A percentile compares a stretch with the other conserved stretches of the same genome.
phyloP scores from a whole-genome alignment of 2,113 vertebrate species.

The Prinia subflava region DNA sequence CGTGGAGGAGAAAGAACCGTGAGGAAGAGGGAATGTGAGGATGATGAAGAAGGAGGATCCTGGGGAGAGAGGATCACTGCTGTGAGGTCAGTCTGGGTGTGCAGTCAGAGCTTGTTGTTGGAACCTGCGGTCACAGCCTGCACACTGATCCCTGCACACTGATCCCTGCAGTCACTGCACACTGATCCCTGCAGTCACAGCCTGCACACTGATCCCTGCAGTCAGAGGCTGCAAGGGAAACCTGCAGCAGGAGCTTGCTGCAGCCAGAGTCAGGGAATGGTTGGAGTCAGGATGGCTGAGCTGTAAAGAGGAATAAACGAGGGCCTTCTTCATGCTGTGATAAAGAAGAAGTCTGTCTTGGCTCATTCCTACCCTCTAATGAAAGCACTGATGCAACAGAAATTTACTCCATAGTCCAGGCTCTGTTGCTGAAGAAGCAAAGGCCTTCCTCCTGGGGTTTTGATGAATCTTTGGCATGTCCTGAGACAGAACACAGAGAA shows the following conservation, averaged over 20 bases:
- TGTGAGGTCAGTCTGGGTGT: not conserved
- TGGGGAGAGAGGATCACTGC: not conserved
- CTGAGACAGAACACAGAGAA: not conserved
- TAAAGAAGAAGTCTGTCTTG: not conserved
- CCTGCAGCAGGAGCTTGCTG: not conserved
- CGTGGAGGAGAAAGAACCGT: not conserved
- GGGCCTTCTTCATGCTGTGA: not conserved
- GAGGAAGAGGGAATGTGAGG: not conserved
- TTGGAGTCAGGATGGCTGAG: not conserved
- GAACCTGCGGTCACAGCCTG: not conserved
- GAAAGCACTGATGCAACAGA: not conserved
- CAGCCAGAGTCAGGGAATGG: not conserved
- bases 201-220: not conserved
- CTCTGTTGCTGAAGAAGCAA: not conserved
- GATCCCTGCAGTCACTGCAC: not conserved
- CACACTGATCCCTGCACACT: not conserved
- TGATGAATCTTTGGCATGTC: not conserved
- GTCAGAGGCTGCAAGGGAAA: not conserved
- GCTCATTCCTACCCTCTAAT: not conserved
- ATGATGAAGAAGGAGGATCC: not conserved
- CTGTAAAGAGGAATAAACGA: not conserved
- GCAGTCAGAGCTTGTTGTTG: not conserved
- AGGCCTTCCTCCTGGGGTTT: rapidly evolving
- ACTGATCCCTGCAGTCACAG: not conserved
- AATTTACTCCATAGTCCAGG: not conserved